Evolutionary conservation across 2,797 vertebrate genomes (phyloP).

Genomic region (Ambastaia sidthimunki): DNA sequence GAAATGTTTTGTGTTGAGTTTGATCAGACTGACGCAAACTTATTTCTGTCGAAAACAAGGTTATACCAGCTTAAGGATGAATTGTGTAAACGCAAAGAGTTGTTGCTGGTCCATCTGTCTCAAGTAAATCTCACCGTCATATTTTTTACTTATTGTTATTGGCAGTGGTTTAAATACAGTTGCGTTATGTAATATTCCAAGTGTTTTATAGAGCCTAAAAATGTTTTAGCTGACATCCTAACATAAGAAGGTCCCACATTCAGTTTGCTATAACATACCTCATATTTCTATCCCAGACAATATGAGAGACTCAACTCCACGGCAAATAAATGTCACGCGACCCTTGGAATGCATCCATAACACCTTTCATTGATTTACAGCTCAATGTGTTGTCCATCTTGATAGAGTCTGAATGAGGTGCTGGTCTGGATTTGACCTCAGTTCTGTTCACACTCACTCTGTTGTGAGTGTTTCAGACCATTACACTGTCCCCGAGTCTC

Average conservation of each 20-base stretch:
- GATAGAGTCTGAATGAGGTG: constrained; percentile 25
- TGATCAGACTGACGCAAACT: neutral
- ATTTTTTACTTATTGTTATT: too few relatives aligned
- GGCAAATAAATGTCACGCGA: neutral
- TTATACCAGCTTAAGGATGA: too few relatives aligned
- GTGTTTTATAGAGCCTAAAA: neutral
- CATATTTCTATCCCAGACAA: neutral
- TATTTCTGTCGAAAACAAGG: too few relatives aligned
- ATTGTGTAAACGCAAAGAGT: too few relatives aligned
- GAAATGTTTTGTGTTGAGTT: neutral
- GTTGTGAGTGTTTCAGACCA: constrained; percentile 23
- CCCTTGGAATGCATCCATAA: constrained; percentile 4
- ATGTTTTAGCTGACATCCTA: neutral
- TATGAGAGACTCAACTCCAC: neutral
- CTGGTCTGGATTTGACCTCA: constrained; percentile 18
- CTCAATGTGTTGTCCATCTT: constrained; percentile 11
- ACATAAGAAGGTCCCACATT: neutral
- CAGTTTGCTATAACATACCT: neutral
- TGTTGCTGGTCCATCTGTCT: too few relatives aligned
- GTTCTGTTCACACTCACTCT: constrained; percentile 13
- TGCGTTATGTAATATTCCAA: too few relatives aligned
- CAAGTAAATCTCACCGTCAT: too few relatives aligned
- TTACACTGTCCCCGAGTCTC: neutral
- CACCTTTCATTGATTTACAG: constrained; percentile 18
- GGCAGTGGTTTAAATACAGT: too few relatives aligned